Percentiles rank a stretch among this genome's conserved stretches.
These are phyloP conservation scores for Aurelia sp. DNA, from an alignment of 30 jellyfish, hydroid and myxozoan genomes.

Conservation along the genomic window DNA sequence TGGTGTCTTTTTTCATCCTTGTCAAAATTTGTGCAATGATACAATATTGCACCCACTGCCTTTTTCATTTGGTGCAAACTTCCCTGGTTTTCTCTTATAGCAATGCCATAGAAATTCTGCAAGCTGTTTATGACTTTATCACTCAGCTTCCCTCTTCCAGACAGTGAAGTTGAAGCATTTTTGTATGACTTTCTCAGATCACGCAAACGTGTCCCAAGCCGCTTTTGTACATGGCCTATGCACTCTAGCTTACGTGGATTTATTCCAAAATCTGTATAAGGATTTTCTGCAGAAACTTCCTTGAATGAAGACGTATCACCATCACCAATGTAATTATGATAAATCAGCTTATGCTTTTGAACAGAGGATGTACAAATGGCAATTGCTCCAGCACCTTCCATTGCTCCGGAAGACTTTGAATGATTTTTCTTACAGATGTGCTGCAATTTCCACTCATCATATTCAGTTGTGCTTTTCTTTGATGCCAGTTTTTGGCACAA, in stretches of 20 bases:
- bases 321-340: background rate
- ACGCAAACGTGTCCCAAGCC: background rate
- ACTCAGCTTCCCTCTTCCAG: background rate
- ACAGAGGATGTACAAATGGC: background rate
- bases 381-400: conserved; percentile 3
- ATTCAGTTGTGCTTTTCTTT: background rate
- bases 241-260: background rate
- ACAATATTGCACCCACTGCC: too few species aligned
- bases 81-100: background rate
- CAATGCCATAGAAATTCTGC: background rate
- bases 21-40: too few species aligned
- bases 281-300: background rate
- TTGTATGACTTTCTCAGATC: background rate
- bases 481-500: background rate
- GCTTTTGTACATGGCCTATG: background rate
- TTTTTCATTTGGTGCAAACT: background rate
- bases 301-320: background rate
- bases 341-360: background rate
- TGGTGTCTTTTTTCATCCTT: conserved; percentile 21
- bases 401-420: conserved; percentile 10
- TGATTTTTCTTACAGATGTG: background rate
- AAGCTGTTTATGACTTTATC: background rate
- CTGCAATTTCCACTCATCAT: background rate
- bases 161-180: background rate
- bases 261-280: background rate